Evolutionary conservation across 2,797 vertebrate genomes (phyloP), one percentile per base, ranked within the genome.

Genomic region (Podarcis lilfordi): DNA sequence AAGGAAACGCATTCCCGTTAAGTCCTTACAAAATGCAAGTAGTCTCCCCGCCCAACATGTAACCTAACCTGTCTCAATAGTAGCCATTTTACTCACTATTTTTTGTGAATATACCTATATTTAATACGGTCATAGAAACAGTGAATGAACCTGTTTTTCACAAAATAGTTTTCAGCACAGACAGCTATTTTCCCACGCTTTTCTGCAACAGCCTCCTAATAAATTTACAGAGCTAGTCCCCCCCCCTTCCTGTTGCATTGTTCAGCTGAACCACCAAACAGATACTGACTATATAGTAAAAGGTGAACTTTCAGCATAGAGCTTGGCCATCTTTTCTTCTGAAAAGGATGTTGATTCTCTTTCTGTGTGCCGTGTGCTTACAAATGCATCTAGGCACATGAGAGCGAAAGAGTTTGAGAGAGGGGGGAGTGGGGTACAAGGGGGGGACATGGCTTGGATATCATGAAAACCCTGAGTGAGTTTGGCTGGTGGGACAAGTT

Each of bases 311-410:
- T 27, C 71, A 2, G 19, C 43, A n/a, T 91, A 40, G 11, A 69
- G 59, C 76, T 80, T 9, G 79, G 1, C n/a, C 23, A 10, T 84
- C 88, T 76, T 83, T 76, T 80, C 21, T 74, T 74, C 89, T 69
- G 37, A 89, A 93, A 93, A 90, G 88, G 87, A 79, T 84, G 8
- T 27, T n/a, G 68, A 87, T 75, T 92, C 59, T 25, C 2, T 94
- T 92, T 86, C 92, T 77, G 50, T 1, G 61, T 93, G 91, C 84
- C 91, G 89, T 89, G 88, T 92, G 89, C 92, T 90, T 88, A 93
- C 87, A 88, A 89, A 17, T n/a, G 0, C 75, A 29, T 89, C 68
- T 89, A 59, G 89, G 88, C 91, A 9, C 86, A 66, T 55, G 50
- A 55, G 13, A 15, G 50, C 3, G 3, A 15, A 15, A 55, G 50